Percentiles rank a stretch among this genome's conserved stretches.
These are phyloP conservation scores for Atherix ibis DNA, from an alignment of 2,888 invertebrate genomes.

Conservation along the genomic window DNA sequence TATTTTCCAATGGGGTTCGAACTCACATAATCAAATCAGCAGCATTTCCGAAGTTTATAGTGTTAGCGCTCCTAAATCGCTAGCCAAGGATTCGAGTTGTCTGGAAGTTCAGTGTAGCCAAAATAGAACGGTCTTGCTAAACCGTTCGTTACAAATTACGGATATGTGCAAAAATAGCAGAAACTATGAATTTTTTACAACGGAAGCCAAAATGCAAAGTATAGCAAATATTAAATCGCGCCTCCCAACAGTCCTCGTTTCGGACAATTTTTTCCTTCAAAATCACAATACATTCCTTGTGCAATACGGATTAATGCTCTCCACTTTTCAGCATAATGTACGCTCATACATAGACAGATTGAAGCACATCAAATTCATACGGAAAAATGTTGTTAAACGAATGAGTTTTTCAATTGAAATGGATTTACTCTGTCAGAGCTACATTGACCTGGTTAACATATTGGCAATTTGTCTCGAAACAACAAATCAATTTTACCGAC, in stretches of 20 bases:
- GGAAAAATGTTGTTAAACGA: not conserved
- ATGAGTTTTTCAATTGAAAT: not conserved
- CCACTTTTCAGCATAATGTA: not conserved
- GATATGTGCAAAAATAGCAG: too few relatives aligned
- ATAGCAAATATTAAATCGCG: too few relatives aligned
- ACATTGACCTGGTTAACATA: slow-evolving; percentile 50
- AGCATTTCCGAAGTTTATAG: slow-evolving; percentile 35
- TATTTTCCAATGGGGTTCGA: slow-evolving; percentile 69
- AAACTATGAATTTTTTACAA: slow-evolving; percentile 9
- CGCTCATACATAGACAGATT: not conserved
- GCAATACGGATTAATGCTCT: not conserved
- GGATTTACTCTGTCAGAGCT: slow-evolving; percentile 39
- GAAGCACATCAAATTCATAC: not conserved
- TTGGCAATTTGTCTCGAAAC: slow-evolving; percentile 51
- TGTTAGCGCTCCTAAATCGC: slow-evolving; percentile 50
- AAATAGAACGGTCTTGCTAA: slow-evolving; percentile 23
- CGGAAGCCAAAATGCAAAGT: slow-evolving; percentile 2
- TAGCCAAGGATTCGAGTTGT: slow-evolving; percentile 20
- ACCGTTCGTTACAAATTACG: too few relatives aligned
- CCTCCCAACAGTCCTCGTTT: too few relatives aligned
- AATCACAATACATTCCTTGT: not conserved
- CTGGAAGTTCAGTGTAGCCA: slow-evolving; percentile 34
- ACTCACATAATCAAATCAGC: slow-evolving; percentile 55
- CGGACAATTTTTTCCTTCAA: not conserved
- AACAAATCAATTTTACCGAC: slow-evolving; percentile 51